phyloP scores from a whole-genome alignment of 2,113 vertebrate genomes.

The Otis tarda region DNA sequence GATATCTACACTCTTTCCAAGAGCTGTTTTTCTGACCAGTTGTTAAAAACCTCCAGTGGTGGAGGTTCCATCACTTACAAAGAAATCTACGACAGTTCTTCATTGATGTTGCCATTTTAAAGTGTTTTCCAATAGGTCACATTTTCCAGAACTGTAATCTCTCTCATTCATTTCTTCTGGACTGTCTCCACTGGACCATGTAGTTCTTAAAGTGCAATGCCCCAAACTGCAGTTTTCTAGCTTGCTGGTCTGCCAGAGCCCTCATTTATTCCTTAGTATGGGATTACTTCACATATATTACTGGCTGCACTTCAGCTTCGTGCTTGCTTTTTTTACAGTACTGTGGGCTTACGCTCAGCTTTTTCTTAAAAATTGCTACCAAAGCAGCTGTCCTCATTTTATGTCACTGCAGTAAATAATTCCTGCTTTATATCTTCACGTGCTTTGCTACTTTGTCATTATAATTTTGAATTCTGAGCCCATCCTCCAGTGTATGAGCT shows the following conservation, averaged over 20 bases:
- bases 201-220: not conserved
- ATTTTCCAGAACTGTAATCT: not conserved
- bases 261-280: not conserved
- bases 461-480: not conserved
- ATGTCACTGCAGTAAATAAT: slow-evolving; percentile 8
- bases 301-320: not conserved
- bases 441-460: not conserved
- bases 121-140: not conserved
- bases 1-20: not conserved
- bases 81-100: not conserved
- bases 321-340: not conserved
- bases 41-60: not conserved
- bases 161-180: not conserved
- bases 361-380: not conserved
- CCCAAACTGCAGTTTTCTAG: not conserved
- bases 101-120: not conserved
- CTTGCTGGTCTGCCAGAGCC: not conserved
- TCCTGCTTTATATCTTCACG: not conserved
- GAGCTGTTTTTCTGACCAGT: not conserved
- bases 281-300: not conserved
- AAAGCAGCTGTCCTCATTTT: not conserved
- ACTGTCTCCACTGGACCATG: not conserved
- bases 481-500: not conserved
- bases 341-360: not conserved
- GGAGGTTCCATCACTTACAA: not conserved